Conservation (phyloP, 2,888 invertebrate genomes). For the Desoria tigrina region DNA sequence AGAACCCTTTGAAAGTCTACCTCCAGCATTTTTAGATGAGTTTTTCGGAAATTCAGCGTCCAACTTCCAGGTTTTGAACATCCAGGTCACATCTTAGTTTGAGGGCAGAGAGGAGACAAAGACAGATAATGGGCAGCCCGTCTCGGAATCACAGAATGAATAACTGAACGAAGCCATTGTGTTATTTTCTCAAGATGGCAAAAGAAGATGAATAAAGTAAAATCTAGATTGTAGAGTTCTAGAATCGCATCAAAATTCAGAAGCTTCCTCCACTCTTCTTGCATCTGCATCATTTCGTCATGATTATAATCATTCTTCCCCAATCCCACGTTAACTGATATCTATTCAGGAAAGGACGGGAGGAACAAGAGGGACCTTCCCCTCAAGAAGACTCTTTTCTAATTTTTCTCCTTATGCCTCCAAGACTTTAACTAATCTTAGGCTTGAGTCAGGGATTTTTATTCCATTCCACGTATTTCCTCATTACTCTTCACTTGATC, state of each 20-base stretch:
- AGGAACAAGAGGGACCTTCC: background rate
- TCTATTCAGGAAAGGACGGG: background rate
- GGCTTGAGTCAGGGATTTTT: background rate
- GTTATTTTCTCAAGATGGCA: slow-evolving; percentile 1
- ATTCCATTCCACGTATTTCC: slow-evolving; percentile 1
- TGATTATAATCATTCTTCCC: slow-evolving; percentile 24
- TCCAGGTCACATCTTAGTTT: too few species aligned
- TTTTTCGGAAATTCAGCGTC: too few species aligned
- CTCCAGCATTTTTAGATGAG: too few species aligned
- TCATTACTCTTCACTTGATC: slow-evolving; percentile 7
- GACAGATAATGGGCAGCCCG: too few species aligned
- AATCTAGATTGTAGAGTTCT: background rate
- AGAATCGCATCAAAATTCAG: slow-evolving; percentile 22
- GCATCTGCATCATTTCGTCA: slow-evolving; percentile 24
- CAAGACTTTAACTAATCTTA: background rate
- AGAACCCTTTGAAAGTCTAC: too few species aligned
- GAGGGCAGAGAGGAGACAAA: too few species aligned
- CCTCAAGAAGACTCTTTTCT: background rate
- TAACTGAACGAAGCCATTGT: slow-evolving; percentile 5
- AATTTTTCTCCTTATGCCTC: slow-evolving; percentile 7
- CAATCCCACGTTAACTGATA: slow-evolving; percentile 11
- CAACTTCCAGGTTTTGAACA: too few species aligned
- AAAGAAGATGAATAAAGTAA: slow-evolving; percentile 3
- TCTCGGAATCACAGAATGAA: slow-evolving; percentile 4
- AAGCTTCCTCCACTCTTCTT: slow-evolving; percentile 12